Base-by-base conservation (phyloP, 1,140 invertebrate species). In the Choristoneura fumiferana region DNA sequence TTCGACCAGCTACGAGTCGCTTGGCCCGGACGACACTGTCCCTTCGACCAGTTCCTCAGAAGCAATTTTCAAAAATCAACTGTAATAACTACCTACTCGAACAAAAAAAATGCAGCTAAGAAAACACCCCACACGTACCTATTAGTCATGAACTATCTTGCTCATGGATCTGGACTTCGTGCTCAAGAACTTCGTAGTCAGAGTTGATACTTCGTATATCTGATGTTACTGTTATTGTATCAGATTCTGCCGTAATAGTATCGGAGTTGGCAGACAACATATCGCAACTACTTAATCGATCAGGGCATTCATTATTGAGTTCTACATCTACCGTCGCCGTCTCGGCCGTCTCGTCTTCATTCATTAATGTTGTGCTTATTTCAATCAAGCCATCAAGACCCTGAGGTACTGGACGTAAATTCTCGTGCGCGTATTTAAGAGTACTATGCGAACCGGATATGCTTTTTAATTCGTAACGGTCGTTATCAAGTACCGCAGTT, bases 261-360 rank as follows among this genome's bases (percentile, higher is more conserved):
- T 67, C 54, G 1, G 65, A 64, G 56, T 49, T 54, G 18, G 60
- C 43, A 29, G 60, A 63, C 58, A 65, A 62, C 36, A 61, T 58
- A 9, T 70, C 60, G 49, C 15, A 56, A 55, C 55, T 45, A 45
- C 10, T 14, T 2, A 12, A 17, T 38, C 4, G 17, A 17, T 57
- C 40, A 57, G 18, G 29, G 37, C 18, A 5, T 40, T 37, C 35
- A 37, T 22, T 17, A 33, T 40, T 43, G 15, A 45, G n/a, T 15
- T 66, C 63, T 65, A 45, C 58, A 59, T 59, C 29, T 17, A 67
- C 63, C 15, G 56, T 22, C 66, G 66, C 68, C 71, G 71, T 63
- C 68, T 57, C 61, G 66, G 69, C 68, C 66, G 69, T 69, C n/a
- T 63, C 57, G 12, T n/a, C n/a, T n/a, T 56, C 12, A 59, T 65